Conservation (phyloP, 2,888 invertebrate species). For the Athalia cordata region DNA sequence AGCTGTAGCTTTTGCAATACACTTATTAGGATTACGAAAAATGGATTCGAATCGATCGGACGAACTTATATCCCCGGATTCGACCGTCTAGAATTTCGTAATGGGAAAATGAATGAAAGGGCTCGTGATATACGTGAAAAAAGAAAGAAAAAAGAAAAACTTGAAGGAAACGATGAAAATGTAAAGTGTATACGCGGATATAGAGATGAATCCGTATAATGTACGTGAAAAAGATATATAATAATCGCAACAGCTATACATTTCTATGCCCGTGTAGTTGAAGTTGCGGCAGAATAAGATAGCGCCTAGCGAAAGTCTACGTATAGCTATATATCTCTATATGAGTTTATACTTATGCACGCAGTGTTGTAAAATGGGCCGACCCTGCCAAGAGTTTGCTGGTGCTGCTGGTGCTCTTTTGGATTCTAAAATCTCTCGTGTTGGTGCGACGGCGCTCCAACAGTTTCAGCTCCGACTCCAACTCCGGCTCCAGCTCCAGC, state of each 20-base stretch:
- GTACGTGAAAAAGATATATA: too few species aligned
- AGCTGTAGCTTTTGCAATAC: too few species aligned
- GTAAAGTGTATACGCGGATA: background rate
- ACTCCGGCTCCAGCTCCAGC: conserved; percentile 7
- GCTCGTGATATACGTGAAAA: background rate
- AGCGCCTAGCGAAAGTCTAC: conserved; percentile 10
- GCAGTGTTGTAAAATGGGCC: conserved; percentile 61
- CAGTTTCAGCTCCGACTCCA: conserved; percentile 1
- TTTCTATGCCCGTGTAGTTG: too few species aligned
- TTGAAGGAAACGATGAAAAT: too few species aligned
- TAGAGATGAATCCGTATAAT: background rate
- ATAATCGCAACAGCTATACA: too few species aligned
- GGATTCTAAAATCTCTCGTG: conserved; percentile 59
- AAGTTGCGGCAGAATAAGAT: conserved; percentile 13
- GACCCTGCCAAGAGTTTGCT: conserved; percentile 65
- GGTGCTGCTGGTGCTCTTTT: too few species aligned
- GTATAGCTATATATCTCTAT: background rate
- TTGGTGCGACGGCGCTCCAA: conserved; percentile 45
- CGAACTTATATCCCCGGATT: conserved; percentile 9
- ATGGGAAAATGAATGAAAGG: background rate
- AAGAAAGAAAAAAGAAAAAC: background rate
- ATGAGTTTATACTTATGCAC: background rate
- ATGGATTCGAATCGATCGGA: conserved; percentile 26
- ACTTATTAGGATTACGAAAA: too few species aligned
- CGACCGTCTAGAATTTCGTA: background rate